These are phyloP conservation scores for Cheilinus undulatus DNA, from an alignment of 2,113 vertebrate species.

Conservation along the genomic window DNA sequence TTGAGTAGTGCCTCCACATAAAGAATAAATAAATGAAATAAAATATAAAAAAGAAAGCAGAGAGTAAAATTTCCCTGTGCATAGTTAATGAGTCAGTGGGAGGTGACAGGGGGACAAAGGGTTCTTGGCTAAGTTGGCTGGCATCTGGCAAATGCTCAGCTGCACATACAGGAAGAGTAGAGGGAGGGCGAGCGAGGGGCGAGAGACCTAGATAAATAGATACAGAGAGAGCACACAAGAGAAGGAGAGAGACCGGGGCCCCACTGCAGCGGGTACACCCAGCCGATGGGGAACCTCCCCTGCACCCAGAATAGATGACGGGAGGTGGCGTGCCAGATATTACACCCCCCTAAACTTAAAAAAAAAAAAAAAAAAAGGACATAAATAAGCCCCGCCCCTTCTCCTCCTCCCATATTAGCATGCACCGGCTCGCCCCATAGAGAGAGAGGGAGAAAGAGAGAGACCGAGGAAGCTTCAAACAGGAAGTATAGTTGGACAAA, in stretches of 20 bases:
- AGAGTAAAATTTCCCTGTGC: fast-evolving
- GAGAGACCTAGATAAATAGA: constrained; percentile 21
- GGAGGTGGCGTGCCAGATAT: constrained; percentile 25
- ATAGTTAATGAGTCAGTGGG: constrained; percentile 1
- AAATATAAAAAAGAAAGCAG: neutral
- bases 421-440: constrained; percentile 41
- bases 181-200: constrained; percentile 33
- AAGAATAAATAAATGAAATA: neutral
- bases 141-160: constrained; percentile 45
- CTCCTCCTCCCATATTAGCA: constrained; percentile 35
- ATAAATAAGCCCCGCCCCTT: constrained; percentile 14
- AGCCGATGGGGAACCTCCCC: constrained; percentile 70
- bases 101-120: constrained; percentile 45
- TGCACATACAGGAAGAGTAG: constrained; percentile 48
- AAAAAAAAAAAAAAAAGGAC: neutral
- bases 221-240: constrained; percentile 7
- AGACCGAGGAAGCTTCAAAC: constrained; percentile 54
- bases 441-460: neutral
- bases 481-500: constrained; percentile 69
- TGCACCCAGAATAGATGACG: constrained; percentile 54
- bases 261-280: constrained; percentile 61
- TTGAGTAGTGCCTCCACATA: constrained; percentile 12
- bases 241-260: constrained; percentile 10
- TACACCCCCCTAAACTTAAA: neutral
- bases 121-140: constrained; percentile 23